A percentile compares a stretch with the other conserved stretches of the same genome.
These are phyloP conservation scores for Agrochola lychnidis DNA, from an alignment of 2,888 invertebrate genomes.

Conservation along the genomic window DNA sequence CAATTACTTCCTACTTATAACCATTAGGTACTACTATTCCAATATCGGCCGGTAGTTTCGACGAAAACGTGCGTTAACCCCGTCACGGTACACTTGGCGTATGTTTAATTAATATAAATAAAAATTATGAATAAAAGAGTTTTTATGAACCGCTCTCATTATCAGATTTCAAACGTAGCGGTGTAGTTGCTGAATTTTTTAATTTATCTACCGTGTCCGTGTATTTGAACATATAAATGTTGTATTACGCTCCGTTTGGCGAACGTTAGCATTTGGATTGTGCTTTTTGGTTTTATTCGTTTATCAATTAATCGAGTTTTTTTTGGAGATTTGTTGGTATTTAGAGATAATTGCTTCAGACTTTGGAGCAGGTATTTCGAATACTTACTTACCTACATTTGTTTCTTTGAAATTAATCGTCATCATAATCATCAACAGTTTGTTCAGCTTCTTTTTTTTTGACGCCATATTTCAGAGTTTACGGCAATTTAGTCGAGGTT, in stretches of 20 bases:
- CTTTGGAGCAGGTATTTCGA: background rate
- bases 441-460: background rate
- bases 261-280: conserved; percentile 70
- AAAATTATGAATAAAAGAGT: conserved; percentile 81
- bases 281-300: conserved; percentile 55
- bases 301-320: conserved; percentile 65
- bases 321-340: conserved; percentile 25
- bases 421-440: background rate
- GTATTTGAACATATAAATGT: conserved; percentile 75
- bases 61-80: conserved; percentile 82
- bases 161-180: conserved; percentile 80
- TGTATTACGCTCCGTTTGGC: conserved; percentile 77
- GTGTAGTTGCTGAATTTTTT: conserved; percentile 75
- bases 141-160: conserved; percentile 79
- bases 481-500: background rate
- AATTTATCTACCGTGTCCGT: conserved; percentile 85
- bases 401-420: background rate
- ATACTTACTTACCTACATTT: background rate
- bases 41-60: conserved; percentile 63
- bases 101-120: conserved; percentile 87
- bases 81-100: conserved; percentile 86
- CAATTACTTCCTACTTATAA: conserved; percentile 36
- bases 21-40: conserved; percentile 38
- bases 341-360: conserved; percentile 16
- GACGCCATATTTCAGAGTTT: too few species aligned